Evolutionary conservation across 2,113 vertebrate species (phyloP), one percentile per base, ranked within the genome.

Genomic region (Heptranchias perlo): DNA sequence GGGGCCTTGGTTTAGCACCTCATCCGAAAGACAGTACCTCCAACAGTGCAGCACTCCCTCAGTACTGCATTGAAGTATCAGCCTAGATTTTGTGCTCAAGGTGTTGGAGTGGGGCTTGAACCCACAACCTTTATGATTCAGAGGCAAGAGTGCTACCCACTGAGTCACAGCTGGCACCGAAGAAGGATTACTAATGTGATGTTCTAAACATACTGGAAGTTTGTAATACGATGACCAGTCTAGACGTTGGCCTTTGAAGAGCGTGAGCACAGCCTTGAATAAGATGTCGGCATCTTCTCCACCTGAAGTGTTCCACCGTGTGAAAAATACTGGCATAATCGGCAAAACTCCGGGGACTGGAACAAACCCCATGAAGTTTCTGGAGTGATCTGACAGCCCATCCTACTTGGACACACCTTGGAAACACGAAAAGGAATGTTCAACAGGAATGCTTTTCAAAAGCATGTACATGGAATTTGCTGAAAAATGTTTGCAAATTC

Each of bases 401-500:
- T 39, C 35, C 58, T 62, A 47, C 23, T 54, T 28, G 25, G 31
- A 62, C 58, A n/a, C 54, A 16, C 89, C 89, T 62, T 62, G 58
- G 61, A 93, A 62, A 93, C 58, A 93, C 18, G 16, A 93, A 62
- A 31, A 39, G 58, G 58, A 93, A 93, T 93, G 58, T 93, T 62
- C 61, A 23, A 25, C 58, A 93, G 89, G 89, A 93, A 93, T 93
- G 54, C 35, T 62, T 62, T 93, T 61, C n/a, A 44, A 93, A 93
- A 93, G 58, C 58, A 16, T 61, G 61, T 61, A 93, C 61, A 4
- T 62, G 89, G 58, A 93, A 93, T 93, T 93, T 93, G 35, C 21
- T 93, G 89, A 62, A 62, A 93, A 93, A 39, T 18, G n/a, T 93
- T 93, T 93, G 58, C 58, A 93, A 62, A 62, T 93, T 93, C 61